phyloP scores from a whole-genome alignment of 2,888 invertebrate genomes.

The Pterobdella sp. region DNA sequence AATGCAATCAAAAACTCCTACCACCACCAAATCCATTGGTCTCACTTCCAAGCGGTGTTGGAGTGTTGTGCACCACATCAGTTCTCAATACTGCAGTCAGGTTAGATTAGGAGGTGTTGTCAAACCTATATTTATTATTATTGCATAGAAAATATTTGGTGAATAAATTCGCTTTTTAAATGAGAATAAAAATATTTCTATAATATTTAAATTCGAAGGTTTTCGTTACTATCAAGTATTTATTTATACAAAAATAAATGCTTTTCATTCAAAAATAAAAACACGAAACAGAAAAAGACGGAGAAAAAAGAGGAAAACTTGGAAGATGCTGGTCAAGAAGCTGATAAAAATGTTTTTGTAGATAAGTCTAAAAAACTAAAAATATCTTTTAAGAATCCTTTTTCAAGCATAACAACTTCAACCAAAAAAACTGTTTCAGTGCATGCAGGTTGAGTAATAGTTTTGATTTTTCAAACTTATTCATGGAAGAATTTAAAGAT shows the following conservation, averaged over 20 bases:
- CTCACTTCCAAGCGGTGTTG: constrained; percentile 13
- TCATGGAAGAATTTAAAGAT: too few relatives aligned
- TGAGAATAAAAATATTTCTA: too few relatives aligned
- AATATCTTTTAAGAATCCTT: not conserved
- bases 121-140: too few relatives aligned
- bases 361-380: constrained; percentile 5
- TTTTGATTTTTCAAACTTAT: too few relatives aligned
- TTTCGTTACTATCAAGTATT: too few relatives aligned
- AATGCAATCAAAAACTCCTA: not conserved
- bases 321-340: not conserved
- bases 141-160: too few relatives aligned
- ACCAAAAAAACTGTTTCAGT: not conserved
- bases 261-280: too few relatives aligned
- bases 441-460: not conserved
- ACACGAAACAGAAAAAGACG: not conserved
- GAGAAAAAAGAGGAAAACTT: not conserved
- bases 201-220: too few relatives aligned
- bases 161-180: too few relatives aligned
- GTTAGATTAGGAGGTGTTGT: too few relatives aligned
- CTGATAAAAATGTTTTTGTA: not conserved
- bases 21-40: constrained; percentile 13
- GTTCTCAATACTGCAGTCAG: not conserved
- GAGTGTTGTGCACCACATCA: not conserved
- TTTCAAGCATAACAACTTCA: not conserved
- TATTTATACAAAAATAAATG: too few relatives aligned